Conservation (phyloP, 1,140 invertebrate species). For the Brachionus rubens region DNA sequence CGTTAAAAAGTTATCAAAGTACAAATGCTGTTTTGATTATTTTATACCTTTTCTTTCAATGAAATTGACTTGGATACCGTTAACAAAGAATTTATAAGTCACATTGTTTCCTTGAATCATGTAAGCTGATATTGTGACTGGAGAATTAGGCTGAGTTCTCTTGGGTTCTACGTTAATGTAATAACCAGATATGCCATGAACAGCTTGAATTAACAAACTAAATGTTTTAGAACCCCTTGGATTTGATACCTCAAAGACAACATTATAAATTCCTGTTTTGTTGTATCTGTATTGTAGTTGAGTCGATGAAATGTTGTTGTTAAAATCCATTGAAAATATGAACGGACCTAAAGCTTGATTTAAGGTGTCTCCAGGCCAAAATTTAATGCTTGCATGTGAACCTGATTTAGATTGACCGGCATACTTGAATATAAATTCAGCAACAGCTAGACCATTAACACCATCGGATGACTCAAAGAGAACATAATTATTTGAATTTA, state of each 20-base stretch:
- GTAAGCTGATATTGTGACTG: background rate
- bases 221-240: constrained; percentile 6
- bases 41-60: background rate
- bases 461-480: background rate
- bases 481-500: background rate
- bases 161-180: background rate
- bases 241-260: constrained; percentile 1
- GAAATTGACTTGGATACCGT: background rate
- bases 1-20: background rate
- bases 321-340: constrained; percentile 21
- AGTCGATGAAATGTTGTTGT: background rate
- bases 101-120: constrained; percentile 12
- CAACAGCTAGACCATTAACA: background rate
- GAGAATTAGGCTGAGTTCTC: background rate
- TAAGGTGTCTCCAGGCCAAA: constrained; percentile 11
- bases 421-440: constrained; percentile 16
- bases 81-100: background rate
- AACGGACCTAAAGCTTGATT: background rate
- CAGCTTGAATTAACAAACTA: background rate
- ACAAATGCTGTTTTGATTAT: too few relatives aligned
- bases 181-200: background rate
- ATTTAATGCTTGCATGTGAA: constrained; percentile 3
- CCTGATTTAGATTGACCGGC: background rate
- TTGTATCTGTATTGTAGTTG: background rate
- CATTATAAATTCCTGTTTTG: background rate